Percentiles rank a stretch among this genome's conserved stretches.
These are phyloP conservation scores for Syngnathus floridae DNA, from an alignment of 2,113 vertebrate genomes.

Conservation along the genomic window DNA sequence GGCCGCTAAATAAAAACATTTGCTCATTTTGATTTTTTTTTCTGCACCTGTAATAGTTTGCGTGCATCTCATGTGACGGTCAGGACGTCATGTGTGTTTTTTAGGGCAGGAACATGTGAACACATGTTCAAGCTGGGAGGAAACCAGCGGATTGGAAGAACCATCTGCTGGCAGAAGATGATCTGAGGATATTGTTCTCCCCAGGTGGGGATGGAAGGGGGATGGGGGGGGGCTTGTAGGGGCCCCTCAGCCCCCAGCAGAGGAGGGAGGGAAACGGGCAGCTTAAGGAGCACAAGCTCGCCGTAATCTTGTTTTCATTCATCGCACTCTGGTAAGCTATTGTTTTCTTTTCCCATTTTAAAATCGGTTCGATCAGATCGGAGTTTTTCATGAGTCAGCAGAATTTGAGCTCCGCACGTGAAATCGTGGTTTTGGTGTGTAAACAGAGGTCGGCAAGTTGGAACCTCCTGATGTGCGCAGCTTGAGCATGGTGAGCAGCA, in stretches of 20 bases:
- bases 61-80: not conserved
- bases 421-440: not conserved
- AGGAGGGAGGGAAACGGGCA: conserved; percentile 41
- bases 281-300: conserved; percentile 40
- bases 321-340: conserved; percentile 23
- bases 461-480: conserved; percentile 8
- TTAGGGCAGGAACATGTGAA: conserved; percentile 55
- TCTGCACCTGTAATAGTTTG: too few relatives aligned
- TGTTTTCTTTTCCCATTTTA: not conserved
- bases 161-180: conserved; percentile 75
- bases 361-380: not conserved
- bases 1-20: conserved; percentile 40
- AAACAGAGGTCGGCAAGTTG: not conserved
- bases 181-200: conserved; percentile 74
- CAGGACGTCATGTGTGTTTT: conserved; percentile 27
- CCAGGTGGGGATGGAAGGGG: conserved; percentile 68
- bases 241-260: conserved; percentile 28
- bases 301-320: conserved; percentile 63
- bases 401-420: not conserved
- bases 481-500: conserved; percentile 38
- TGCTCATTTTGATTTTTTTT: not conserved
- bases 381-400: conserved; percentile 1
- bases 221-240: conserved; percentile 32
- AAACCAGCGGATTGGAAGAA: conserved; percentile 69
- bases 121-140: conserved; percentile 67